These are phyloP conservation scores for Hylomyscus alleni DNA, from an alignment of 2,797 vertebrate species.

Conservation along the genomic window DNA sequence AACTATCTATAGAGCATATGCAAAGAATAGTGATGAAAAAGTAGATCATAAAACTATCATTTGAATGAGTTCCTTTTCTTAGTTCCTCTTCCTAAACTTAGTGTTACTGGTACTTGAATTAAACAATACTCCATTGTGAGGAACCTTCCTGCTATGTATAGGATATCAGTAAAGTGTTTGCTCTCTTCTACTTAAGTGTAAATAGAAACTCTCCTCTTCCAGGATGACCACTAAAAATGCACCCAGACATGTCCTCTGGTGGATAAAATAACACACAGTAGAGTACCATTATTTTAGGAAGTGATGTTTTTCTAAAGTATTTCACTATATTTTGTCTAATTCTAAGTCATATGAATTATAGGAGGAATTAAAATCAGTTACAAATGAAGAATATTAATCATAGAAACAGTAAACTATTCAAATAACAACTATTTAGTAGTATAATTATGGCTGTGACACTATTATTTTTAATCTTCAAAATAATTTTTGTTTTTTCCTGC, in stretches of 20 bases:
- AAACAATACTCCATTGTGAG: not conserved
- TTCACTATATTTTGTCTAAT: not conserved
- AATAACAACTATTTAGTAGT: not conserved
- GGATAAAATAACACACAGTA: not conserved
- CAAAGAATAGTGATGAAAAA: not conserved
- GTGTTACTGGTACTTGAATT: not conserved
- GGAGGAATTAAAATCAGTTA: not conserved
- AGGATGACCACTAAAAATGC: not conserved
- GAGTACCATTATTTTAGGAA: not conserved
- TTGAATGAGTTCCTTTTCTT: not conserved
- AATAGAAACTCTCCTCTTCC: not conserved
- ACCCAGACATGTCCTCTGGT: not conserved
- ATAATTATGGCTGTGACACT: not conserved
- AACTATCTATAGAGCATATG: not conserved
- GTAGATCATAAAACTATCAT: not conserved
- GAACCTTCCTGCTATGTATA: not conserved
- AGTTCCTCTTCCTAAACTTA: not conserved
- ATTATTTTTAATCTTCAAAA: constrained; percentile 20
- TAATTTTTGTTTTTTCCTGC: not conserved
- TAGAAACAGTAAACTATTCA: not conserved
- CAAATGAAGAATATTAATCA: not conserved
- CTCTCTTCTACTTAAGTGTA: not conserved
- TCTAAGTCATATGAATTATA: not conserved
- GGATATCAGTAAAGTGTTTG: not conserved
- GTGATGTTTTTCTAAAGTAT: not conserved